Evolutionary conservation across 2,113 vertebrate genomes (phyloP).

Genomic region (Oplegnathus fasciatus): DNA sequence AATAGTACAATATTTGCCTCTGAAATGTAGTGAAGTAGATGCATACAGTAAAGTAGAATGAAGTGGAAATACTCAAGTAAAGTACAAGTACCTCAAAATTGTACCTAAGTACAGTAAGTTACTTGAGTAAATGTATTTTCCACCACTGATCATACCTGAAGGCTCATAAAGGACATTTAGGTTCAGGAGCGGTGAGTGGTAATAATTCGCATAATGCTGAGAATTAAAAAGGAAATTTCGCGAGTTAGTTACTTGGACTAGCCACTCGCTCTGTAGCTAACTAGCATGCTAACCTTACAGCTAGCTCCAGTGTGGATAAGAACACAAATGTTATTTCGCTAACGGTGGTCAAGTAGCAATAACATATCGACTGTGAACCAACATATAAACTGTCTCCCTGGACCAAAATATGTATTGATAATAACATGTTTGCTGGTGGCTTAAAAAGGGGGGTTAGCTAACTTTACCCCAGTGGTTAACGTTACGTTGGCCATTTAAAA

Average conservation of each 20-base stretch:
- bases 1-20: no score
- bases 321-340: neutral
- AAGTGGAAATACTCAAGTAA: no score
- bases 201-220: neutral
- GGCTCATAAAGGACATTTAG: neutral
- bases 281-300: constrained; percentile 19
- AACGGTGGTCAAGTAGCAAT: neutral
- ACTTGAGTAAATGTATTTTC: no score
- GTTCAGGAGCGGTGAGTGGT: neutral
- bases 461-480: neutral
- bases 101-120: no score
- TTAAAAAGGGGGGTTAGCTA: neutral
- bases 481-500: constrained; percentile 1
- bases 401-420: rapidly evolving
- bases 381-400: neutral
- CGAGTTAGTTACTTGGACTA: no score
- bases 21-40: no score
- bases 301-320: neutral
- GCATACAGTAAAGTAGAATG: no score
- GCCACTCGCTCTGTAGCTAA: neutral
- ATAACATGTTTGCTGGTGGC: rapidly evolving
- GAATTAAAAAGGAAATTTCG: neutral
- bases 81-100: no score
- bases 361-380: neutral
- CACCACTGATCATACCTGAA: neutral